These are phyloP conservation scores for Synanthedon tipuliformis DNA, from an alignment of 2,888 invertebrate species.

Conservation along the genomic window DNA sequence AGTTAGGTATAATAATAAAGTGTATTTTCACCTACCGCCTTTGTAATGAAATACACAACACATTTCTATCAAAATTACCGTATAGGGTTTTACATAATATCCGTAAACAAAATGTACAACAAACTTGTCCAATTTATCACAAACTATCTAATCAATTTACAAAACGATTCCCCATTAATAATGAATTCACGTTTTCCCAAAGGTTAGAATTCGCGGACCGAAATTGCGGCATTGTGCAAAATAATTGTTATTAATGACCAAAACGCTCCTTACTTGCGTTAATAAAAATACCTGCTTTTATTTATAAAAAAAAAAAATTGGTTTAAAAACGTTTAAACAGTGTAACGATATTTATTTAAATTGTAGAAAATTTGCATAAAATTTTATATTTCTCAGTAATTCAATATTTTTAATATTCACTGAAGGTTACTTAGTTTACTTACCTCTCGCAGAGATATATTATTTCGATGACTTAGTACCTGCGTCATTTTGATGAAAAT, in stretches of 20 bases:
- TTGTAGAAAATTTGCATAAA: too few species aligned
- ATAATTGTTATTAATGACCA: constrained; percentile 69
- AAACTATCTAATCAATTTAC: constrained; percentile 65
- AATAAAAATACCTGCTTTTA: constrained; percentile 26
- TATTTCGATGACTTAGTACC: too few species aligned
- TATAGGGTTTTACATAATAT: constrained; percentile 11
- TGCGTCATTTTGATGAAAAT: too few species aligned
- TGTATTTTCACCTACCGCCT: too few species aligned
- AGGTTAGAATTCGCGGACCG: constrained; percentile 50
- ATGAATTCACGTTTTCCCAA: constrained; percentile 59
- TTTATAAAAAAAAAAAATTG: too few species aligned
- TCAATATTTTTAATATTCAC: too few species aligned
- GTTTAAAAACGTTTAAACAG: too few species aligned
- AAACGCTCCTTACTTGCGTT: constrained; percentile 51
- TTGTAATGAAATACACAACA: neutral
- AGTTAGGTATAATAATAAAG: too few species aligned
- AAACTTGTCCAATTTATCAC: constrained; percentile 50
- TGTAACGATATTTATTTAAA: too few species aligned
- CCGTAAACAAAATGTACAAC: constrained; percentile 21
- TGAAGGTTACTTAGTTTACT: too few species aligned
- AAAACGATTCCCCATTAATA: constrained; percentile 55
- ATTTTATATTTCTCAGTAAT: too few species aligned
- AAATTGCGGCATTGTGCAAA: constrained; percentile 63
- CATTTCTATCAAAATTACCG: neutral
- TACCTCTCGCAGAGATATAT: too few species aligned